Base-by-base conservation (phyloP, 2,888 invertebrate species). In the Platycnemis pennipes region DNA sequence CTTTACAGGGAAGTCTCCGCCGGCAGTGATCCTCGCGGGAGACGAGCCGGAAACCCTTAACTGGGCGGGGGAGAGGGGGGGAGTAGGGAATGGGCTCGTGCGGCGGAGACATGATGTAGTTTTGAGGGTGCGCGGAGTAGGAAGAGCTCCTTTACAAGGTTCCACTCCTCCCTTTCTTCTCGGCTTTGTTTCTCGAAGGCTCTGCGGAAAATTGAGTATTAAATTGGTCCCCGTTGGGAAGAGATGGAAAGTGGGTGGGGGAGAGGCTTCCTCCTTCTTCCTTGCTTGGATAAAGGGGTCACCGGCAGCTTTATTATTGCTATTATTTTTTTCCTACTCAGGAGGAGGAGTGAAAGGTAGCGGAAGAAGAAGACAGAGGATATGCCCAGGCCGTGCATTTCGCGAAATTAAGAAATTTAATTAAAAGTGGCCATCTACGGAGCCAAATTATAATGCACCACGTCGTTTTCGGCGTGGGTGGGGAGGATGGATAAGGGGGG, bases 391-490 rank as follows among this genome's bases (percentile, higher is more conserved):
- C 56, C 89, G 89, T 89, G 89, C 89, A 89, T 53, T 56, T 89
- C 56, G 56, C 89, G 89, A 89, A 89, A 89, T 89, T 89, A 89
- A 89, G 89, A 89, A 89, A 89, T 89, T 89, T 89, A 89, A 89
- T 89, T 89, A 89, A 89, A 89, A 89, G 89, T 56, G 53, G 89
- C 42, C 89, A n/a, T 56, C 89, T 88, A 88, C 56, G 26, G 63
- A 22, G 56, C 53, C 56, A 56, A 89, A 89, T 89, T 89, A 56
- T 89, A 37, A 89, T 89, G 89, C 89, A 89, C 89, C 89, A 53
- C 89, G 89, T 89, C 56, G 89, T 56, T 56, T 89, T 42, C 42
- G 89, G 37, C n/a, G 88, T 16, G n/a, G 89, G 56, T 26, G 37
- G 16, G 37, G 56, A 26, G 26, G n/a, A n/a, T 63, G 63, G 63